Evolutionary conservation across 2,888 invertebrate species (phyloP), one percentile per base, ranked within the genome.

Genomic region (Drosophila testacea): DNA sequence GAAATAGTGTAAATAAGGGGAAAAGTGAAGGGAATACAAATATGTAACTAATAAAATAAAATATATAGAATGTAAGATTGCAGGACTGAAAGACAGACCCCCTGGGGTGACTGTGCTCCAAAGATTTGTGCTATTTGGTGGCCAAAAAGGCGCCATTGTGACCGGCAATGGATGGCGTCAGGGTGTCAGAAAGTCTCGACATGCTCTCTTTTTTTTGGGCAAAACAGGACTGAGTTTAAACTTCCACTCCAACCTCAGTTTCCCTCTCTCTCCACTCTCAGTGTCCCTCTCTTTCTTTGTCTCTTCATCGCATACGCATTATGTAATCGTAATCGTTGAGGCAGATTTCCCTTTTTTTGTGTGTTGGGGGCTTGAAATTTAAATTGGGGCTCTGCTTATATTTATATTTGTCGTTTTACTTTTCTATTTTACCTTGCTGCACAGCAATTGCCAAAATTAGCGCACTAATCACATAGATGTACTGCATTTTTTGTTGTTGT

Each of bases 241-340:
- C 79, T 75, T 59, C 79, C 54, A 67, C 54, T 78, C 42, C 47
- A 59, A 50, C 22, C 50, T 50, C 41, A 22, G 50, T 60, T 44
- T 47, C 47, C 32, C 42, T 30, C 27, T 39, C 48, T 28, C 7
- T 27, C 50, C 41, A 7, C 16, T 34, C 27, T 30, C 39, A 22
- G 50, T 34, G 32, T 41, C 32, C 44, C 27, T 27, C 13, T 30
- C 46, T 41, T 47, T 46, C n/a, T 34, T 16, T 54, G 9, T 27
- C 28, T 13, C 42, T 42, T 50, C 65, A 32, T 42, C 10, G 34
- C 47, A 28, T 57, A 66, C 78, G 77, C 77, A 77, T 93, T 42
- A 94, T 92, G 84, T 82, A 93, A 95, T 91, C 95, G 71, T 68
- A 73, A 77, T 67, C 73, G 59, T 67, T 60, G 61, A 61, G 54